Conservation (phyloP, 2,888 invertebrate genomes). For the Leptura quadrifasciata region DNA sequence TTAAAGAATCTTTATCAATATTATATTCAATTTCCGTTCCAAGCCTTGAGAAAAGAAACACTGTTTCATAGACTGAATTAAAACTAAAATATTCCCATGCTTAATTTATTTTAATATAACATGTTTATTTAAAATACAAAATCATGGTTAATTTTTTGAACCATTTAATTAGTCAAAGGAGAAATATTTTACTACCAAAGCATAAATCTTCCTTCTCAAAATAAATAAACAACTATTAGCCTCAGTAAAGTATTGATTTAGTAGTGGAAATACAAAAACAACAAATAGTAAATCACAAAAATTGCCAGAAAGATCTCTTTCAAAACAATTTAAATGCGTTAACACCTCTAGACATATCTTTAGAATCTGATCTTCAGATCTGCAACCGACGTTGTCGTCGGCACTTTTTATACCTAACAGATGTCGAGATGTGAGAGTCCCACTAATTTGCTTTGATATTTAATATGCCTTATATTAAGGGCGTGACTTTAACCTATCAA, state of each 20-base stretch:
- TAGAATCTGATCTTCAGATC: slow-evolving; percentile 39
- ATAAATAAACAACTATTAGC: slow-evolving; percentile 11
- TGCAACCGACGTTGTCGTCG: slow-evolving; percentile 44
- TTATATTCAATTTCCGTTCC: too few species aligned
- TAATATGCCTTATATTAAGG: slow-evolving; percentile 54
- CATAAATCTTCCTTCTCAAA: not conserved
- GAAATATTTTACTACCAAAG: not conserved
- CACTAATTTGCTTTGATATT: slow-evolving; percentile 63
- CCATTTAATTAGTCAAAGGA: not conserved
- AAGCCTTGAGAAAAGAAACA: too few species aligned
- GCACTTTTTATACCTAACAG: slow-evolving; percentile 55
- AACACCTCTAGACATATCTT: slow-evolving; percentile 55
- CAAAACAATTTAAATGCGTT: slow-evolving; percentile 57
- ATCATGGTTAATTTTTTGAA: not conserved
- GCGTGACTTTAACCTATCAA: slow-evolving; percentile 61
- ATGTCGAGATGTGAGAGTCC: slow-evolving; percentile 52
- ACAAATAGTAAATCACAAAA: slow-evolving; percentile 34
- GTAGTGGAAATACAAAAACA: not conserved
- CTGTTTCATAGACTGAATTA: too few species aligned
- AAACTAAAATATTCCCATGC: too few species aligned
- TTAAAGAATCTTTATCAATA: too few species aligned
- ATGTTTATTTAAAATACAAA: not conserved
- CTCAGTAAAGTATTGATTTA: slow-evolving; percentile 14
- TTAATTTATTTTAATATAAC: too few species aligned
- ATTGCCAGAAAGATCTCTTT: slow-evolving; percentile 29